Evolutionary conservation across 2,797 vertebrate species (phyloP).

Genomic region (Falco novaeseelandiae): DNA sequence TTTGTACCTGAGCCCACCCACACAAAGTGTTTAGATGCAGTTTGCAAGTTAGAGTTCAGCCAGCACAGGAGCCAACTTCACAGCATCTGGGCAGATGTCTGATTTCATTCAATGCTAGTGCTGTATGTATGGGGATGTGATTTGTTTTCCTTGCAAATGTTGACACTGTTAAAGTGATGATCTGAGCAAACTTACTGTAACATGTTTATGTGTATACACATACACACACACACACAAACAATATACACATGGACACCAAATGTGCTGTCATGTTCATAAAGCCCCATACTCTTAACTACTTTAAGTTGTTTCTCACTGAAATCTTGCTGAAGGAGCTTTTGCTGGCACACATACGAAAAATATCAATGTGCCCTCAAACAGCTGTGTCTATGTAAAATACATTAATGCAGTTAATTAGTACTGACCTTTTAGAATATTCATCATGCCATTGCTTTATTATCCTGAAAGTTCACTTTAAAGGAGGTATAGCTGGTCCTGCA

Average conservation of each 20-base stretch:
- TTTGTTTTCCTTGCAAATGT: slow-evolving; percentile 7
- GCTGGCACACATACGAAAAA: neutral
- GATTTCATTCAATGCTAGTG: neutral
- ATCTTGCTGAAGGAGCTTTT: neutral
- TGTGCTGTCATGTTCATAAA: neutral
- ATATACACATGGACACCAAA: rapidly evolving
- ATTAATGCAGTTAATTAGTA: slow-evolving; percentile 74
- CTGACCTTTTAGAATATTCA: slow-evolving; percentile 76
- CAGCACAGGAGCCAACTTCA: neutral
- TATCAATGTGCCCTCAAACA: slow-evolving; percentile 13
- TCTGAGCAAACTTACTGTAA: neutral
- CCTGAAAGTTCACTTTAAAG: slow-evolving; percentile 63
- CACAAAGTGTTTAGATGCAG: neutral
- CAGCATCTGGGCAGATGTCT: neutral
- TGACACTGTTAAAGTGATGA: neutral
- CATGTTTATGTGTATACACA: neutral
- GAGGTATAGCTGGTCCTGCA: slow-evolving; percentile 25
- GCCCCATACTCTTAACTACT: neutral
- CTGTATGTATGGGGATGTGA: neutral
- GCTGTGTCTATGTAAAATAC: slow-evolving; percentile 60
- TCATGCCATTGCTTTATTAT: slow-evolving; percentile 47
- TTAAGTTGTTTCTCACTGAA: neutral
- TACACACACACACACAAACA: rapidly evolving
- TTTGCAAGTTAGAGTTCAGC: neutral
- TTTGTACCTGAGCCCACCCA: neutral